A percentile compares a stretch with the other conserved stretches of the same genome.
Evolutionary conservation across 2,113 vertebrate genomes (phyloP).

Genomic region (Rhinogobius similis): DNA sequence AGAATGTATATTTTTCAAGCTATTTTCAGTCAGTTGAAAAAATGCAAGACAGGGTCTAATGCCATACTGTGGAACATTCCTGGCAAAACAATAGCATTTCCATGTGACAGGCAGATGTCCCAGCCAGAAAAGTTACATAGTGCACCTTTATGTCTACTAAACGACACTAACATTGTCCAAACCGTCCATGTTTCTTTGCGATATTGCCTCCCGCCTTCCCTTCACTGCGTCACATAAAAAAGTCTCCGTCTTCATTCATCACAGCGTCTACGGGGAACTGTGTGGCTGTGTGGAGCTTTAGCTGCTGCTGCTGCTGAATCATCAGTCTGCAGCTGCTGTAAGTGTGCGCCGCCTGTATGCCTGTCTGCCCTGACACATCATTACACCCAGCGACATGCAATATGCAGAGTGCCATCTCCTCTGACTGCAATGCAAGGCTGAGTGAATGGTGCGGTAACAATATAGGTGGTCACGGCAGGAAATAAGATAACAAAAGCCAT

Average conservation of each 20-base stretch:
- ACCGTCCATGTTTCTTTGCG: constrained; percentile 20
- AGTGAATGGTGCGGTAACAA: constrained; percentile 5
- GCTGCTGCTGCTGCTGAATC: constrained; percentile 64
- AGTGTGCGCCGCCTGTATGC: constrained; percentile 25
- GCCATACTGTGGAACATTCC: neutral
- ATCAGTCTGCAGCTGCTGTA: constrained; percentile 58
- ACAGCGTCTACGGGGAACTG: constrained; percentile 30
- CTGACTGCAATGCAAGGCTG: constrained; percentile 8
- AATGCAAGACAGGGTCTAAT: neutral
- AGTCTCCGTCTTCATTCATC: constrained; percentile 44
- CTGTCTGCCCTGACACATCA: constrained; percentile 58
- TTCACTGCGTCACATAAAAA: constrained; percentile 32
- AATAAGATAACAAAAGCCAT: constrained; percentile 3
- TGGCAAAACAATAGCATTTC: neutral
- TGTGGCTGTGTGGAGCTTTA: constrained; percentile 25
- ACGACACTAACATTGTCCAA: neutral
- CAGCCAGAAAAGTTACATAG: neutral
- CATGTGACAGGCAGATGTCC: neutral
- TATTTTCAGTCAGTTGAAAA: neutral
- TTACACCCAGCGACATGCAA: constrained; percentile 30
- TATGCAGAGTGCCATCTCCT: constrained; percentile 40
- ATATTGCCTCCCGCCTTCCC: constrained; percentile 4
- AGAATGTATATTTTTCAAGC: neutral
- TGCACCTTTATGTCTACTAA: neutral
- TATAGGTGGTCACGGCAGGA: neutral